Evolutionary conservation across 2,113 vertebrate species (phyloP), one percentile per base, ranked within the genome.

Genomic region (Scortum barcoo): DNA sequence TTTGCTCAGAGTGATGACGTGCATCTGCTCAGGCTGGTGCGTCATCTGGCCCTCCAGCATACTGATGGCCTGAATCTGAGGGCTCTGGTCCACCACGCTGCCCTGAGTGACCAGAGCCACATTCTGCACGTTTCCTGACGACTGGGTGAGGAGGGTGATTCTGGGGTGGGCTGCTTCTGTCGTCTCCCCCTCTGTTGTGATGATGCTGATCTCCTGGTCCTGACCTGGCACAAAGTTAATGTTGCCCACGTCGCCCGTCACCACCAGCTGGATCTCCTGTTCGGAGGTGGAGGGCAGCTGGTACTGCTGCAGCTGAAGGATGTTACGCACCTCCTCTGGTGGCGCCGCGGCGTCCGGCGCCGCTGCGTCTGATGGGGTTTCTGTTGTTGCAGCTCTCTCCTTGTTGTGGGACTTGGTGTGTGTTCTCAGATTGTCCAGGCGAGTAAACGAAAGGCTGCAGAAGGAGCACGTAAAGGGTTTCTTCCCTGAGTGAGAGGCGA

Each of bases 391-490:
- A 1, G 74, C 82, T 60, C 95, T 94, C 70, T 98, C 98, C 92
- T 97, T 99, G 94, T 90, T 96, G 72, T 99, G 98, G 12, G 95
- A 96, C 88, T 97, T 98, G 88, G 96, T 93, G 88, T 99, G 98
- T 6, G 96, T 96, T 87, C 96, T 99, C 85, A 99, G 90, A 78
- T 99, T 99, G 96, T 99, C 98, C 85, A 97, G 86, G 24, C 98
- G 97, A 13, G 97, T 96, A 70, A 99, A 99, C 5, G 97, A 96
- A 5, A 98, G 86, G 89, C 86, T 96, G 84, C 98, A 99, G 77
- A 96, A 93, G 0, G 96, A 92, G 92, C 98, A 99, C 16, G 95
- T 96, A 91, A 97, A 99, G 22, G 97, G 97, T 85, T 98, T 99
- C 91, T 96, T 97, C 76, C 97, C 98, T 0, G 97, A 97, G 92